phyloP scores from a whole-genome alignment of 1,140 invertebrate genomes.

The Zophobas atratus region DNA sequence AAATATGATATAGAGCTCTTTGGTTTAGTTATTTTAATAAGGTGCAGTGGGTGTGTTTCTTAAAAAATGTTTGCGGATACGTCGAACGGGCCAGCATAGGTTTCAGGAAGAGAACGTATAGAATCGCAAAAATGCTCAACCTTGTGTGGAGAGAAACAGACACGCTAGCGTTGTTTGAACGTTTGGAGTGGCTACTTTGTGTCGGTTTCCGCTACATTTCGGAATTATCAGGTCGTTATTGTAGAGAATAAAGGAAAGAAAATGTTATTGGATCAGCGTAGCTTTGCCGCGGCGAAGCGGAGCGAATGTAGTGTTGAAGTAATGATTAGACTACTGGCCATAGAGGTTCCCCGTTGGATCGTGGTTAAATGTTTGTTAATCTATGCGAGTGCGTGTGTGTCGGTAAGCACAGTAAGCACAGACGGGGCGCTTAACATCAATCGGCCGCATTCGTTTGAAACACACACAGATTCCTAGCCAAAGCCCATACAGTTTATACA shows the following conservation, averaged over 20 bases:
- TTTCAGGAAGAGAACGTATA: background rate
- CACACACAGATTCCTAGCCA: constrained; percentile 62
- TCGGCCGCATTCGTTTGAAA: constrained; percentile 65
- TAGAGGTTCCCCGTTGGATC: constrained; percentile 36
- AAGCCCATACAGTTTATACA: constrained; percentile 63
- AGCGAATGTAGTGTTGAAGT: constrained; percentile 34
- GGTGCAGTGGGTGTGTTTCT: too few relatives aligned
- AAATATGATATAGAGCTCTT: too few relatives aligned
- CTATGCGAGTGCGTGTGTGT: constrained; percentile 56
- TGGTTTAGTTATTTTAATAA: too few relatives aligned
- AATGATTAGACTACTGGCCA: constrained; percentile 25
- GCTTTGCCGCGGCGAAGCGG: constrained; percentile 18
- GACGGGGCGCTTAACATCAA: constrained; percentile 62
- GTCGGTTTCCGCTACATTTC: constrained; percentile 31
- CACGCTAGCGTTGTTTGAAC: constrained; percentile 17
- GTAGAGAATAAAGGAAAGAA: constrained; percentile 28
- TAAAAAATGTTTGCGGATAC: too few relatives aligned
- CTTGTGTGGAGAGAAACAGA: background rate
- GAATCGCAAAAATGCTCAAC: background rate
- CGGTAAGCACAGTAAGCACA: constrained; percentile 48
- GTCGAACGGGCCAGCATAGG: too few relatives aligned
- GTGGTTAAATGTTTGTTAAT: constrained; percentile 56
- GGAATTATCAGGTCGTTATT: constrained; percentile 31
- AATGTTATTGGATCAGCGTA: constrained; percentile 20
- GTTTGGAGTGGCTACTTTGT: constrained; percentile 13